Conservation (phyloP, 1,140 invertebrate species). For the Papilio xuthus region DNA sequence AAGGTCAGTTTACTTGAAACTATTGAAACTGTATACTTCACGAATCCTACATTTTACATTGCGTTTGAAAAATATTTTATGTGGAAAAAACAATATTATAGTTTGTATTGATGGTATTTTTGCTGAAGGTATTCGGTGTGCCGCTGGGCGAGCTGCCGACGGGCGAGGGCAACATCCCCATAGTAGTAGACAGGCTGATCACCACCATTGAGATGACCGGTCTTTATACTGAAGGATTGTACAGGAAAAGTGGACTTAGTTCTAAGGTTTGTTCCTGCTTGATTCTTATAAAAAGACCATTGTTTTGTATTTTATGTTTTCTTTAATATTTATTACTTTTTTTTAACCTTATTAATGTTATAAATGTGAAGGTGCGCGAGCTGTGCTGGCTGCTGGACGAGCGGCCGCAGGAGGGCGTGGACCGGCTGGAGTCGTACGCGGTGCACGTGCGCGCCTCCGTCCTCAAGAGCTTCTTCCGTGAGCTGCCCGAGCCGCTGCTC, state of each 20-base stretch:
- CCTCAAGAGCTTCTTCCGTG: conserved; percentile 95
- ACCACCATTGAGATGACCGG: conserved; percentile 95
- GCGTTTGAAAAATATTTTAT: no score
- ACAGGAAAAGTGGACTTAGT: conserved; percentile 94
- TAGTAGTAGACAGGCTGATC: conserved; percentile 93
- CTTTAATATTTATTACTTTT: no score
- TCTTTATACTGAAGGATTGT: conserved; percentile 95
- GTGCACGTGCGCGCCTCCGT: conserved; percentile 95
- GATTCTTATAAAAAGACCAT: neutral
- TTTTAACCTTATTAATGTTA: no score
- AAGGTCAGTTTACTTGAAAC: conserved; percentile 50
- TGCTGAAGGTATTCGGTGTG: conserved; percentile 87
- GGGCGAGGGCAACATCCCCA: conserved; percentile 90
- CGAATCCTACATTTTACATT: no score
- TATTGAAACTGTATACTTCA: no score
- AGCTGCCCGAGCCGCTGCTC: conserved; percentile 95
- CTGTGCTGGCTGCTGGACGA: conserved; percentile 89
- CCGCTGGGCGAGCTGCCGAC: conserved; percentile 88
- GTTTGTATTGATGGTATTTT: neutral
- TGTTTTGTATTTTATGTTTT: no score
- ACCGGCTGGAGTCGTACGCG: conserved; percentile 86
- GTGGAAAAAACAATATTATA: no score
- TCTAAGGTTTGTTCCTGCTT: conserved; percentile 82
- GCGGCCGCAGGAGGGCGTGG: conserved; percentile 85
- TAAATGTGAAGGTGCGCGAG: conserved; percentile 88